Conservation (phyloP, 1,140 invertebrate genomes). For the Lordiphosa mommai region DNA sequence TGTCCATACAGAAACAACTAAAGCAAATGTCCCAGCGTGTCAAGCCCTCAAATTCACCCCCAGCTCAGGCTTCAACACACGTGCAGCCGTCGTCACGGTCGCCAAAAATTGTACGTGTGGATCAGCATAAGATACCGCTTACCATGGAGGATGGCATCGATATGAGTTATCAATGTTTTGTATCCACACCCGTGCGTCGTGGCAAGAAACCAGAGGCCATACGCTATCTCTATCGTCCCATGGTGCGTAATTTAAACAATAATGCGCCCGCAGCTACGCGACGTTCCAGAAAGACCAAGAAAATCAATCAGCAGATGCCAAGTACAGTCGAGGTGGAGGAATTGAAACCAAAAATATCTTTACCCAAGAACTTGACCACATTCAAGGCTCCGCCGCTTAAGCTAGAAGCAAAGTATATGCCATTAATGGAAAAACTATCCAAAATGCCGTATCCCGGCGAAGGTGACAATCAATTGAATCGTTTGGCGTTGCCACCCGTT, state of each 20-base stretch:
- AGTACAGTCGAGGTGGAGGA: neutral
- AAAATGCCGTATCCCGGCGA: conserved; percentile 31
- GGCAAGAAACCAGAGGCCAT: conserved; percentile 40
- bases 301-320: neutral
- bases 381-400: conserved; percentile 22
- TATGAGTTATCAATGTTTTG: conserved; percentile 59
- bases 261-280: neutral
- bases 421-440: conserved; percentile 16
- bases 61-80: neutral
- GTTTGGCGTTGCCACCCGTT: neutral
- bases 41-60: neutral
- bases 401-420: conserved; percentile 13
- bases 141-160: conserved; percentile 63
- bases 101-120: conserved; percentile 31
- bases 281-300: conserved; percentile 11
- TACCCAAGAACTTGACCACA: neutral
- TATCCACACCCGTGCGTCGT: conserved; percentile 39
- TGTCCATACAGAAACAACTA: neutral
- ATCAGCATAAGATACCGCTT: conserved; percentile 48
- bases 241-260: conserved; percentile 40
- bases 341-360: neutral
- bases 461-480: neutral
- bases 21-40: neutral
- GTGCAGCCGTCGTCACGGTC: neutral
- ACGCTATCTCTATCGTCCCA: conserved; percentile 55